Percentiles rank a stretch among this genome's conserved stretches.
Conservation (phyloP, 2,888 invertebrate species). For the Acanthopleura granulata region DNA sequence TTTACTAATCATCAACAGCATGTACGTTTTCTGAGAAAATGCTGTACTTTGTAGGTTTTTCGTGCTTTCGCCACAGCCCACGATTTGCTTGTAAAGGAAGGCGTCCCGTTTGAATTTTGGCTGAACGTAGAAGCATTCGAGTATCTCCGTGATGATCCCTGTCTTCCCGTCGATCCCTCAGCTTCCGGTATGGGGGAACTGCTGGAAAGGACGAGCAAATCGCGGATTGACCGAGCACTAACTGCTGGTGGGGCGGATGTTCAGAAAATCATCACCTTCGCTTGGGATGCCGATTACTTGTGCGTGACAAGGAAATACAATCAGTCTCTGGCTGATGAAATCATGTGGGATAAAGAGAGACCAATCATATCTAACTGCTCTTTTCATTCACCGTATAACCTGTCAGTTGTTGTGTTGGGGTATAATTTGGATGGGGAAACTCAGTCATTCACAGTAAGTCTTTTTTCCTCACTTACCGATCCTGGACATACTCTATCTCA, state of each 20-base stretch:
- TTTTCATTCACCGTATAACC: constrained; percentile 48
- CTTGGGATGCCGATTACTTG: constrained; percentile 56
- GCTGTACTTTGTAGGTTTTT: constrained; percentile 35
- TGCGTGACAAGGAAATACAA: constrained; percentile 41
- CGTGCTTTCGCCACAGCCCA: constrained; percentile 27
- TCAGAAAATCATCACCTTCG: constrained; percentile 49
- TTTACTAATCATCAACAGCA: neutral
- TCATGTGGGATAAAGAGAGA: constrained; percentile 34
- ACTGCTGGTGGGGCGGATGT: constrained; percentile 42
- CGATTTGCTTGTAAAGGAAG: constrained; percentile 26
- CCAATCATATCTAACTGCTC: constrained; percentile 55
- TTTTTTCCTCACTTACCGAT: neutral
- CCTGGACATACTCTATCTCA: too few relatives aligned
- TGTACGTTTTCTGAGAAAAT: neutral
- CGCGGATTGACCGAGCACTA: constrained; percentile 49
- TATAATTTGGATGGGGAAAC: constrained; percentile 46
- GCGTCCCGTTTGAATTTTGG: constrained; percentile 43
- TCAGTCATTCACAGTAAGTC: constrained; percentile 46
- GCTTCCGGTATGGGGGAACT: constrained; percentile 45
- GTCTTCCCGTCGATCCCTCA: constrained; percentile 45
- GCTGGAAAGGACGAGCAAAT: constrained; percentile 38
- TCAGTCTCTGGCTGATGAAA: constrained; percentile 36
- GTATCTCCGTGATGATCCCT: constrained; percentile 45
- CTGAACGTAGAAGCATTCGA: constrained; percentile 56
- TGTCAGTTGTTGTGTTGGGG: constrained; percentile 56